Evolutionary conservation across 2,797 vertebrate species (phyloP).

Genomic region (Microctenopoma steveboyesi): DNA sequence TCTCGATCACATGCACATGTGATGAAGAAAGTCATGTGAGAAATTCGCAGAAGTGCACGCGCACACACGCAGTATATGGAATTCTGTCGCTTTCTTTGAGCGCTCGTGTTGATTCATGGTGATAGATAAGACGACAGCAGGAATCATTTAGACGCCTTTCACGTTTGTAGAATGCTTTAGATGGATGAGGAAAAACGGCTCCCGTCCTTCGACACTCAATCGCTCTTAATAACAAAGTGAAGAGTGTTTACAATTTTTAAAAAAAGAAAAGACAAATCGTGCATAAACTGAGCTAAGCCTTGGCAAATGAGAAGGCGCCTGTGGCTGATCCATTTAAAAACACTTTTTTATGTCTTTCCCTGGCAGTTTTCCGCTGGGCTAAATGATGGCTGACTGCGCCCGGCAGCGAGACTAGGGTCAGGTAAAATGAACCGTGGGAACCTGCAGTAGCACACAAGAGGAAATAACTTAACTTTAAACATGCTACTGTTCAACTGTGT

Average conservation of each 20-base stretch:
- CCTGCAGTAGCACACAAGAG: background rate
- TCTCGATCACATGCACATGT: conserved; percentile 27
- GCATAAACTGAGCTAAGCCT: conserved; percentile 11
- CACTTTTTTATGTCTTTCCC: conserved; percentile 37
- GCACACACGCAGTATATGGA: conserved; percentile 57
- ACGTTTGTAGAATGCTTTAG: background rate
- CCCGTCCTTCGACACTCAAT: too few species aligned
- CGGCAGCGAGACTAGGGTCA: conserved; percentile 22
- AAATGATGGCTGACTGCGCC: conserved; percentile 22
- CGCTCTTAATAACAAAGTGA: too few species aligned
- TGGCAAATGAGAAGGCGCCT: conserved; percentile 29
- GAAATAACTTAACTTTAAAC: conserved; percentile 21
- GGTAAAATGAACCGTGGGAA: conserved; percentile 23
- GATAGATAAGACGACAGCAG: conserved; percentile 54
- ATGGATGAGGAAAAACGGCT: background rate
- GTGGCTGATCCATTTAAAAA: conserved; percentile 42
- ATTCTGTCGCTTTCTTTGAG: conserved; percentile 63
- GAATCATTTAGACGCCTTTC: background rate
- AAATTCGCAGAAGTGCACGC: conserved; percentile 42
- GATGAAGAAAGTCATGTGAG: too few species aligned
- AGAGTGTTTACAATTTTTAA: too few species aligned
- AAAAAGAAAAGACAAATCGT: too few species aligned
- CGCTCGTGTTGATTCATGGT: conserved; percentile 51
- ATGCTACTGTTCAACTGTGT: background rate
- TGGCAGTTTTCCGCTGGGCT: conserved; percentile 39